phyloP scores from a whole-genome alignment of 1,140 invertebrate species.

The Hydropsyche tenuis region DNA sequence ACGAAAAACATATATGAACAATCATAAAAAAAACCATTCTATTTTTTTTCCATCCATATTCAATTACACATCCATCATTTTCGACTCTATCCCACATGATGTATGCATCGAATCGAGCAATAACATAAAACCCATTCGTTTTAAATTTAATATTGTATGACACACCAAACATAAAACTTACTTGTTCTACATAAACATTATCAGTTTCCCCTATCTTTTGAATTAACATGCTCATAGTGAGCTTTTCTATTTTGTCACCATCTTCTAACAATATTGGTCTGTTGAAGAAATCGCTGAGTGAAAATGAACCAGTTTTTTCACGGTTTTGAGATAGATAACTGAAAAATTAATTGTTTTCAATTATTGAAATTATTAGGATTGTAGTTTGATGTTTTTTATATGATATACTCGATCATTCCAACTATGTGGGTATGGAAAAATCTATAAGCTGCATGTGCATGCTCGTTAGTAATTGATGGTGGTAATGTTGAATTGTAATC shows the following conservation, averaged over 20 bases:
- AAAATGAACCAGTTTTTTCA: conserved; percentile 3
- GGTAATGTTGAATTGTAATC: conserved; percentile 72
- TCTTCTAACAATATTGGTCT: conserved; percentile 60
- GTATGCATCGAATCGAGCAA: no score
- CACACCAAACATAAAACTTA: conserved; percentile 52
- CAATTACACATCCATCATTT: no score
- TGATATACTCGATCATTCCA: conserved; percentile 50
- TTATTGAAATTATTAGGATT: background rate
- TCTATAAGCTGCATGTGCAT: conserved; percentile 63
- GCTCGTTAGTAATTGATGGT: conserved; percentile 68
- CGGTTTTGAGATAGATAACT: conserved; percentile 23
- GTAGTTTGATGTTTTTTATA: background rate
- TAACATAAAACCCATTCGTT: background rate
- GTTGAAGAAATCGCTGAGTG: conserved; percentile 58
- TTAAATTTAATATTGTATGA: conserved; percentile 25
- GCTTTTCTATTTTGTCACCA: conserved; percentile 64
- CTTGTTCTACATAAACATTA: conserved; percentile 64
- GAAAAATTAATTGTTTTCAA: background rate
- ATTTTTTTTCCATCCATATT: no score
- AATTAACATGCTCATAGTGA: conserved; percentile 68
- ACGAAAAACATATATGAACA: no score
- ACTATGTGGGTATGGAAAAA: conserved; percentile 61
- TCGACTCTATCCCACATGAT: no score
- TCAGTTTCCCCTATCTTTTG: conserved; percentile 69
- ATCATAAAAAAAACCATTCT: no score